Base-by-base conservation (phyloP, 2,888 invertebrate species). In the Phasia obesa region DNA sequence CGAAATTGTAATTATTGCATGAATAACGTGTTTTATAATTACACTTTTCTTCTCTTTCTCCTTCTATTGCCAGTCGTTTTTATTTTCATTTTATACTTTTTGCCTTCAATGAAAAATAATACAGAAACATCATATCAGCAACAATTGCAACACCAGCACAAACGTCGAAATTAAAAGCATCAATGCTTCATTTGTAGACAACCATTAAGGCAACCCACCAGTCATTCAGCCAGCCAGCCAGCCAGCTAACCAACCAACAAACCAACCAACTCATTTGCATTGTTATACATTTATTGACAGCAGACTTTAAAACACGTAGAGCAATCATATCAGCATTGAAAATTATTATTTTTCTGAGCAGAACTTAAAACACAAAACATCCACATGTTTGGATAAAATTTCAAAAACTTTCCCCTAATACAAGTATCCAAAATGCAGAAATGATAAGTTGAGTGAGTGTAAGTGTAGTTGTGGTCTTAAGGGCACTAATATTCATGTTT, bases 21-120 rank as follows among this genome's bases (percentile, higher is more conserved):
- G 84, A 85, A 84, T 78, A 82, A 81, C 84, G 79, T 84, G 84
- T 84, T 83, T 84, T 84, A 85, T 85, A 85, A 85, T 85, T 85
- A 85, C 85, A 85, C 77, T 75, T 81, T 73, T 81, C 53, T 70
- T n/a, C 19, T n/a, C 19, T 42, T 69, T 38, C 19, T 25, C 23
- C 19, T 47, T 4, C 55, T 19, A 27, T 69, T 44, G n/a, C n/a
- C 19, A 51, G 35, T 60, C 51, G 55, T n/a, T 60, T 19, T 67
- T 67, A 69, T 76, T 76, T 57, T 67, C 57, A 67, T 75, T 31
- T 31, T 31, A 9, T 31, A 35, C 35, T 11, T 11, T 35, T 35
- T 57, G 44, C 49, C 35, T 57, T 11, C 19, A 62, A 17, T 47
- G 27, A 64, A 51, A 81, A 70, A 70, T 76, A 71, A 27, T 65